phyloP scores from a whole-genome alignment of 2,113 vertebrate species.

The Mungos mungo region DNA sequence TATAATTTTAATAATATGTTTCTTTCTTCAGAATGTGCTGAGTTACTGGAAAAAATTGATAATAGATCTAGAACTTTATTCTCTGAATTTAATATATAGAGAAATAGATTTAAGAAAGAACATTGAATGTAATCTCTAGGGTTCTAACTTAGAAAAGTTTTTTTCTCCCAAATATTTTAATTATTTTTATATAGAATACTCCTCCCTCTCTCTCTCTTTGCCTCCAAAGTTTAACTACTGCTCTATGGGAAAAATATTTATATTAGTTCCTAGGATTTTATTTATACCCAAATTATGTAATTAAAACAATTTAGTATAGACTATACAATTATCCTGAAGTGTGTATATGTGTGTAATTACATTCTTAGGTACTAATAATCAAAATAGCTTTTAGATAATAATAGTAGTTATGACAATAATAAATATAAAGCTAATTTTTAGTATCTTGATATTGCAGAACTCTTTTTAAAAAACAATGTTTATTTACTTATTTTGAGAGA shows the following conservation, averaged over 20 bases:
- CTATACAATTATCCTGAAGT: constrained; percentile 73
- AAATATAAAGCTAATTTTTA: constrained; percentile 53
- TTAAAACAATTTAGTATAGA: constrained; percentile 72
- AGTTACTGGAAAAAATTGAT: constrained; percentile 49
- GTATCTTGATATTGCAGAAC: constrained; percentile 63
- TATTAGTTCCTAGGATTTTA: constrained; percentile 72
- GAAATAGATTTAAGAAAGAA: constrained; percentile 68
- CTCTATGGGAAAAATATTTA: constrained; percentile 57
- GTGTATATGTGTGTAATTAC: constrained; percentile 65
- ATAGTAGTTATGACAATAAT: background rate
- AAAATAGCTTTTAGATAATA: constrained; percentile 75
- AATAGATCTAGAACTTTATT: constrained; percentile 45
- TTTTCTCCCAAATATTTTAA: constrained; percentile 57
- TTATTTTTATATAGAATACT: constrained; percentile 55
- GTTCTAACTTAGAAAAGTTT: constrained; percentile 56
- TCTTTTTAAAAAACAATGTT: background rate
- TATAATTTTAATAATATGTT: constrained; percentile 31
- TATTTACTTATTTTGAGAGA: too few species aligned
- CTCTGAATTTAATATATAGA: constrained; percentile 61
- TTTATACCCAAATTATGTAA: constrained; percentile 74
- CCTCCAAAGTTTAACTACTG: background rate
- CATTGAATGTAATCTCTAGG: constrained; percentile 56
- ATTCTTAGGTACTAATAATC: constrained; percentile 53
- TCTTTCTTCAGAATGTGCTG: constrained; percentile 59
- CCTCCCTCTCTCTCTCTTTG: background rate